Conservation (phyloP, 2,888 invertebrate genomes). For the Thera britannica region DNA sequence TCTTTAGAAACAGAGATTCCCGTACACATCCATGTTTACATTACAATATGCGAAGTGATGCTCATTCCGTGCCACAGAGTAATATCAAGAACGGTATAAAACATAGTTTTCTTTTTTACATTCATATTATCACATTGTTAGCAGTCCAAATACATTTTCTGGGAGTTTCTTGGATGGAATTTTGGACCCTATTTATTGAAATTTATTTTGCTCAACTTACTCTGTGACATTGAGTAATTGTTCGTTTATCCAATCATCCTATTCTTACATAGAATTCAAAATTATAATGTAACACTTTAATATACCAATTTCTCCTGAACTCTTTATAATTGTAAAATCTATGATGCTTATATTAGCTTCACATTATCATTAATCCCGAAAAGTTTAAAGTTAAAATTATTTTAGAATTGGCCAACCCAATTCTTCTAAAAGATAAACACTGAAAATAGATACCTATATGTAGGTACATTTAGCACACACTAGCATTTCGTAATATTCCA, state of each 20-base stretch:
- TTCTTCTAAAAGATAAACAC: constrained; percentile 55
- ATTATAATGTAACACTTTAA: constrained; percentile 69
- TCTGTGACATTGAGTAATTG: constrained; percentile 70
- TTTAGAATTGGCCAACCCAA: constrained; percentile 58
- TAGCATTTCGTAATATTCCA: constrained; percentile 45
- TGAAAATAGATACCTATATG: constrained; percentile 51
- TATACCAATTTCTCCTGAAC: constrained; percentile 69
- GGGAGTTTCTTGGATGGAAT: constrained; percentile 76
- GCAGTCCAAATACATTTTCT: constrained; percentile 74
- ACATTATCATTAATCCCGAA: constrained; percentile 66
- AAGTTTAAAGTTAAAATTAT: constrained; percentile 56
- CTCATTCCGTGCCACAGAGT: constrained; percentile 71
- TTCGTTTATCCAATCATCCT: constrained; percentile 63
- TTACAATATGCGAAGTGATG: constrained; percentile 60
- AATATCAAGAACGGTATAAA: constrained; percentile 60
- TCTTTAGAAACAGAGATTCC: constrained; percentile 81
- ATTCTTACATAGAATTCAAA: constrained; percentile 70
- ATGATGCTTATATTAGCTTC: constrained; percentile 69
- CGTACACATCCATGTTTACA: constrained; percentile 81
- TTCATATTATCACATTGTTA: constrained; percentile 71
- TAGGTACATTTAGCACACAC: constrained; percentile 54
- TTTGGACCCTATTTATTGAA: constrained; percentile 80
- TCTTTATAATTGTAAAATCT: constrained; percentile 65
- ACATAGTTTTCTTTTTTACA: constrained; percentile 69
- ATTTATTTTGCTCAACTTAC: constrained; percentile 66